These are phyloP conservation scores for Thunnus maccoyii DNA, from an alignment of 2,113 vertebrate species.

Conservation along the genomic window DNA sequence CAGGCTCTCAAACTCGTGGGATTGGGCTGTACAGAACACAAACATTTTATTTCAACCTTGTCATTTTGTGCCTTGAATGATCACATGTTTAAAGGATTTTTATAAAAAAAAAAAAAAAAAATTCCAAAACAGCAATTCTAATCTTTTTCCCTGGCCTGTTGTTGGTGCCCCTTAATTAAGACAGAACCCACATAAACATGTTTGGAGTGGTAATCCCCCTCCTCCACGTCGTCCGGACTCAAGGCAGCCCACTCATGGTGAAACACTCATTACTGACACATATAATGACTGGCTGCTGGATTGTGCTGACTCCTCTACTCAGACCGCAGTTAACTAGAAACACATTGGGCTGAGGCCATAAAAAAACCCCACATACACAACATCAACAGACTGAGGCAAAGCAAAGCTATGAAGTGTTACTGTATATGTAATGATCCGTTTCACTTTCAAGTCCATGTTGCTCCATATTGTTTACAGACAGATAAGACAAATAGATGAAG, in stretches of 20 bases:
- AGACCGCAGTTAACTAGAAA: conserved; percentile 77
- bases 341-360: conserved; percentile 73
- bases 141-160: conserved; percentile 15
- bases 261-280: conserved; percentile 79
- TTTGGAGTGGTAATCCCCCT: conserved; percentile 41
- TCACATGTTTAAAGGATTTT: conserved; percentile 3
- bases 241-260: conserved; percentile 61
- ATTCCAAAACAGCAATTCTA: conserved; percentile 30
- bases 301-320: conserved; percentile 79
- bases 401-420: not conserved
- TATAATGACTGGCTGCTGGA: conserved; percentile 75
- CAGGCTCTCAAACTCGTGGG: not conserved
- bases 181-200: conserved; percentile 47
- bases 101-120: not conserved
- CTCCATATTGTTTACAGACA: not conserved
- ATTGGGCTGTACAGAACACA: conserved; percentile 5
- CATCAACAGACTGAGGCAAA: conserved; percentile 4
- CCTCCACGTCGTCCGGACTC: conserved; percentile 36
- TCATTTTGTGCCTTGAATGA: conserved; percentile 38
- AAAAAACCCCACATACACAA: conserved; percentile 36
- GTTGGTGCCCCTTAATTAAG: conserved; percentile 54
- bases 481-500: not conserved
- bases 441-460: not conserved
- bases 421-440: not conserved
- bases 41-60: conserved; percentile 18